Conservation (phyloP, 2,888 invertebrate species). For the Acanthosepion esculentum region DNA sequence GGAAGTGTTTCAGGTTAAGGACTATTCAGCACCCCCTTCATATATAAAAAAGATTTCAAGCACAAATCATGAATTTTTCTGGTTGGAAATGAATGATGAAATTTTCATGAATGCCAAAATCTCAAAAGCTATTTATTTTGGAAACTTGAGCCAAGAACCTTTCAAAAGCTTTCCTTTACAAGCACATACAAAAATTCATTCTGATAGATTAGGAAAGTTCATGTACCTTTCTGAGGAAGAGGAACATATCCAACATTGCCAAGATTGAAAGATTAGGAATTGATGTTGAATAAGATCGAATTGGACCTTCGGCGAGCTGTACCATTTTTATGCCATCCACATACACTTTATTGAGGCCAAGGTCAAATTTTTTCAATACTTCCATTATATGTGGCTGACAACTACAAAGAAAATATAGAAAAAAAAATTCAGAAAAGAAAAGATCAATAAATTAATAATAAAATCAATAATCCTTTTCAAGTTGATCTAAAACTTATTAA, state of each 20-base stretch:
- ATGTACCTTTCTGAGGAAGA: constrained; percentile 66
- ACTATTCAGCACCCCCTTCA: too few relatives aligned
- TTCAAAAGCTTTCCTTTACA: too few relatives aligned
- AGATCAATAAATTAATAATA: too few relatives aligned
- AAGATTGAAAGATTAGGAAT: constrained; percentile 69
- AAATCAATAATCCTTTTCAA: too few relatives aligned
- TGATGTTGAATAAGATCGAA: constrained; percentile 66
- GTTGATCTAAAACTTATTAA: too few relatives aligned
- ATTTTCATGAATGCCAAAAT: too few relatives aligned
- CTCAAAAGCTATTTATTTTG: too few relatives aligned
- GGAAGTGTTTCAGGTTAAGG: too few relatives aligned
- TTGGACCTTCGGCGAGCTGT: constrained; percentile 65
- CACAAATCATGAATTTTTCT: too few relatives aligned
- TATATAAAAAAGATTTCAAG: too few relatives aligned
- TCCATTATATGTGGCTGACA: constrained; percentile 71
- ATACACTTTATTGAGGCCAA: constrained; percentile 69
- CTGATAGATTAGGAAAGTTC: background rate
- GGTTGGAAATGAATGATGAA: too few relatives aligned
- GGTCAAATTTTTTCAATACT: constrained; percentile 68
- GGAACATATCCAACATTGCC: constrained; percentile 69
- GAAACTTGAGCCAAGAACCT: too few relatives aligned
- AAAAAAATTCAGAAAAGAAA: background rate
- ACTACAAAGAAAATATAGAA: constrained; percentile 54
- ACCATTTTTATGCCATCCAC: constrained; percentile 68
- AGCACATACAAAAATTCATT: background rate